Evolutionary conservation across 2,888 invertebrate species (phyloP).

Genomic region (Parthenolecanium corni): DNA sequence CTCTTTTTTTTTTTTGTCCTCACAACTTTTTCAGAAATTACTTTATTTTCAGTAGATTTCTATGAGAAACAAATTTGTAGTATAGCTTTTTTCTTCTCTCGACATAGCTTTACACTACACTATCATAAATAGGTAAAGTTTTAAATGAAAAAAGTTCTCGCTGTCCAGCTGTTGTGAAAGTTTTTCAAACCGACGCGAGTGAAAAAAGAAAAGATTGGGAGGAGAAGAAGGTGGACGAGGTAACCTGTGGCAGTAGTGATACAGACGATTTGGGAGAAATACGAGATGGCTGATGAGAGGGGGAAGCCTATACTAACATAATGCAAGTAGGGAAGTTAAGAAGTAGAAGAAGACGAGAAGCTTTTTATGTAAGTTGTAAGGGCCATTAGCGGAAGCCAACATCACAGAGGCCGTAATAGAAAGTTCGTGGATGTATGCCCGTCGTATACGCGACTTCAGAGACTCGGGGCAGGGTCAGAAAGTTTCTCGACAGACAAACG

Average conservation of each 20-base stretch:
- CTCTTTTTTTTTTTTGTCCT: too few relatives aligned
- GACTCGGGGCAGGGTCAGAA: too few relatives aligned
- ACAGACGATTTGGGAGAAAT: not conserved
- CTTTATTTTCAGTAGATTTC: not conserved
- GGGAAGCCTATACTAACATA: too few relatives aligned
- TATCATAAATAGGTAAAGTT: slow-evolving; percentile 16
- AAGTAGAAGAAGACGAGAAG: too few relatives aligned
- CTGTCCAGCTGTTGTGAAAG: slow-evolving; percentile 11
- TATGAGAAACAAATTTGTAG: not conserved
- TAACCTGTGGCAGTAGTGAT: too few relatives aligned
- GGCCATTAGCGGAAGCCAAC: not conserved
- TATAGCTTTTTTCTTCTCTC: not conserved
- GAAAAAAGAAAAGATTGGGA: not conserved
- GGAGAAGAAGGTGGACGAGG: not conserved
- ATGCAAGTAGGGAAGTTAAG: not conserved
- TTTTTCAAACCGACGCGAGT: not conserved
- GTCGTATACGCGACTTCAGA: too few relatives aligned
- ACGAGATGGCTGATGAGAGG: not conserved
- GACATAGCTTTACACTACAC: not conserved
- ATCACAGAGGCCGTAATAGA: not conserved
- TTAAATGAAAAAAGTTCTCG: slow-evolving; percentile 19
- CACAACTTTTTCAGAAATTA: not conserved
- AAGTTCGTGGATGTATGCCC: not conserved
- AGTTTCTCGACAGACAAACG: too few relatives aligned
- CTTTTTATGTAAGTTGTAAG: not conserved